phyloP scores from a whole-genome alignment of 2,797 vertebrate species.

The Eulemur coronatus region DNA sequence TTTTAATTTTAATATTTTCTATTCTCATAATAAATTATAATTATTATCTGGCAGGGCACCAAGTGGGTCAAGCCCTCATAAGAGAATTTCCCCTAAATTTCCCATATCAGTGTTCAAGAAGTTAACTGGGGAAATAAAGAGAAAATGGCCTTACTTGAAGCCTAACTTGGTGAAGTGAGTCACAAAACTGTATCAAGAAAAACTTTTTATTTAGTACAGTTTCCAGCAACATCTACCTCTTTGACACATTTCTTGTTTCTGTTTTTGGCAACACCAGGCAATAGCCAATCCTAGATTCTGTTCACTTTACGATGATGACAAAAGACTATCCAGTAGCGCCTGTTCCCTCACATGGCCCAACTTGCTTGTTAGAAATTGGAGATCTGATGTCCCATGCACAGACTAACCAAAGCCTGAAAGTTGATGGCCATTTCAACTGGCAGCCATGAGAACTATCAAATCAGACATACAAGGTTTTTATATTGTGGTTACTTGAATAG shows the following conservation, averaged over 20 bases:
- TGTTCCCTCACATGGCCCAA: background rate
- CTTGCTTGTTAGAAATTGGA: background rate
- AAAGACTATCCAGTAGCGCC: background rate
- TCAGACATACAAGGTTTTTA: background rate
- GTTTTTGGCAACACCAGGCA: background rate
- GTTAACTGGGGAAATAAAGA: background rate
- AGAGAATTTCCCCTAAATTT: background rate
- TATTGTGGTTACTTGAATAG: background rate
- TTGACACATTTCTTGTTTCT: background rate
- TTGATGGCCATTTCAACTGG: background rate
- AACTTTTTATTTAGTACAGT: background rate
- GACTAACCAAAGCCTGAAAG: background rate
- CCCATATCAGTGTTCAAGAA: background rate
- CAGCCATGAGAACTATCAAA: background rate
- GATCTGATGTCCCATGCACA: background rate
- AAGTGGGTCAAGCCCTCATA: background rate
- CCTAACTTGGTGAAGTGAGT: background rate
- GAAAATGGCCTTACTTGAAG: background rate
- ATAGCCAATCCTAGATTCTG: background rate
- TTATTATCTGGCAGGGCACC: background rate
- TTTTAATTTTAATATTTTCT: constrained; percentile 41
- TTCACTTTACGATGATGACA: background rate
- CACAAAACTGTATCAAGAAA: constrained; percentile 36
- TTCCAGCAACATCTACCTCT: constrained; percentile 3
- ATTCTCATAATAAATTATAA: background rate